Conservation (phyloP, 2,888 invertebrate genomes). For the Crossocerus cetratus region DNA sequence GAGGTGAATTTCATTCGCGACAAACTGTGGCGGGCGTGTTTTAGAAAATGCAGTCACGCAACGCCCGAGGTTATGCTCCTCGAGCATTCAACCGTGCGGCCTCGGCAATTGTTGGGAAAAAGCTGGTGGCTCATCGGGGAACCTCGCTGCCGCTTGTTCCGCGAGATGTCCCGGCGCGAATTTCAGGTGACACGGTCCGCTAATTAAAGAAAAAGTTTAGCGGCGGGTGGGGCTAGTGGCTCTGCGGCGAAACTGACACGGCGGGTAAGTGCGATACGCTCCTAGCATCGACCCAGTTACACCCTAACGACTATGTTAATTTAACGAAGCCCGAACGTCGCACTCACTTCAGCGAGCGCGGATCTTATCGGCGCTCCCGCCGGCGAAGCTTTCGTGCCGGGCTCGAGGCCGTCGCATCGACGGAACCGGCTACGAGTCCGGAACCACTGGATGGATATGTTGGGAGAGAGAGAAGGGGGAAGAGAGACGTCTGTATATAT, state of each 20-base stretch:
- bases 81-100: background rate
- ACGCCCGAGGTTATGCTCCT: background rate
- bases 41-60: background rate
- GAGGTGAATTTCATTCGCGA: background rate
- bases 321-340: slow-evolving; percentile 57
- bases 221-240: background rate
- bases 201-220: slow-evolving; percentile 18
- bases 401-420: background rate
- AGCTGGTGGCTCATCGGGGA: background rate
- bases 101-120: background rate
- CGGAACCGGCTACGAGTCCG: background rate
- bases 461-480: no score
- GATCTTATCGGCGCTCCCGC: slow-evolving; percentile 45
- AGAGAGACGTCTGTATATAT: no score
- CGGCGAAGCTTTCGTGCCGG: slow-evolving; percentile 10
- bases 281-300: slow-evolving; percentile 52
- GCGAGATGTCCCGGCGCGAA: background rate
- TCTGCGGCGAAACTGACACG: slow-evolving; percentile 19
- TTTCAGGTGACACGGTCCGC: background rate
- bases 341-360: slow-evolving; percentile 45
- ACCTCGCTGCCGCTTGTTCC: background rate
- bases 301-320: slow-evolving; percentile 68
- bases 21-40: background rate
- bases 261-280: slow-evolving; percentile 9
- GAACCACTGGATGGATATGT: background rate